phyloP scores from a whole-genome alignment of 30 jellyfish, hydroid and myxozoan species.

The Pelagia noctiluca region DNA sequence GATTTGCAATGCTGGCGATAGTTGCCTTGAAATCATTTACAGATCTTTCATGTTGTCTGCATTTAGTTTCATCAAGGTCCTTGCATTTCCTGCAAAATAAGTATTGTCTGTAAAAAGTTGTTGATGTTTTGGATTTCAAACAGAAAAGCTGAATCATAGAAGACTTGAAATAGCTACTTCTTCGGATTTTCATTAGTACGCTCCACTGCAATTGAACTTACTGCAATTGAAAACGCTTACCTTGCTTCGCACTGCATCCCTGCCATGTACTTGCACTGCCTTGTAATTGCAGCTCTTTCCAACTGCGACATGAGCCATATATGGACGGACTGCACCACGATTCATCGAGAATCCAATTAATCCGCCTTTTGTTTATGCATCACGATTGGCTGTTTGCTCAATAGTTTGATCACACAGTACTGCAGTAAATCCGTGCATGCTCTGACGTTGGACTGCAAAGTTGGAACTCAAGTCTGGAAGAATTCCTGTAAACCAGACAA shows the following conservation, averaged over 20 bases:
- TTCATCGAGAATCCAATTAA: neutral
- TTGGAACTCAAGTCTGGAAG: neutral
- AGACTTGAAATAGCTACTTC: too few relatives aligned
- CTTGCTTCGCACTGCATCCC: neutral
- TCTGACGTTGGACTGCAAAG: slow-evolving; percentile 14
- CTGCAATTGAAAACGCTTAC: neutral
- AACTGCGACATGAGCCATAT: slow-evolving; percentile 15
- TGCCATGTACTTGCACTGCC: slow-evolving; percentile 16
- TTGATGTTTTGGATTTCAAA: neutral
- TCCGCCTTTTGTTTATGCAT: slow-evolving; percentile 4
- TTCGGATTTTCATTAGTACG: neutral
- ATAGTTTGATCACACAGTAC: slow-evolving; percentile 6
- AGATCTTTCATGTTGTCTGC: neutral
- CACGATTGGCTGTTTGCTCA: slow-evolving; percentile 4
- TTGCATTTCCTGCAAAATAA: slow-evolving; percentile 7
- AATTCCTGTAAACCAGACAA: neutral
- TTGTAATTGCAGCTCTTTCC: slow-evolving; percentile 19
- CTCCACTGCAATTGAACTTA: neutral
- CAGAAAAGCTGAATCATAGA: neutral
- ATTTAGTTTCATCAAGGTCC: slow-evolving; percentile 5
- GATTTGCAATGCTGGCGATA: slow-evolving; percentile 1
- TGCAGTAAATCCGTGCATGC: slow-evolving; percentile 12
- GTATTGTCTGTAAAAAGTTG: neutral
- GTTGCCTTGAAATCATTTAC: neutral
- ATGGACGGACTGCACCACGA: slow-evolving; percentile 1